A percentile compares a stretch with the other conserved stretches of the same genome.
Conservation (phyloP, 2,888 invertebrate species). For the Drosophila sordidula region DNA sequence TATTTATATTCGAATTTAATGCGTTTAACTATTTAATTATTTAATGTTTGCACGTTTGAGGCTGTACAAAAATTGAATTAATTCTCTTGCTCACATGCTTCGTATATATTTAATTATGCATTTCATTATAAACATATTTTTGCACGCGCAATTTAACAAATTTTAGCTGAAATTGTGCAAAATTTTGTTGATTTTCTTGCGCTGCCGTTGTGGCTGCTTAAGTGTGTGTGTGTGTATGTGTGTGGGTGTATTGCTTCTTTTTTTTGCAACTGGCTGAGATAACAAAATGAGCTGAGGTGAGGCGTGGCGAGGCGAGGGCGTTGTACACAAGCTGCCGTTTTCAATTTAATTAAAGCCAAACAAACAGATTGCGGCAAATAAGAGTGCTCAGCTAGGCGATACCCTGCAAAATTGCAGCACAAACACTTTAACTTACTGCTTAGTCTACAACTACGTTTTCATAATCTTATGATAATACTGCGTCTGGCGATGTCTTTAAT, state of each 20-base stretch:
- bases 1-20: slow-evolving; percentile 42
- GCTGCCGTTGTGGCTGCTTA: slow-evolving; percentile 3
- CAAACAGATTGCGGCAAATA: not conserved
- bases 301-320: slow-evolving; percentile 34
- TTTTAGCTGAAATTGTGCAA: slow-evolving; percentile 32
- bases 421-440: too few relatives aligned
- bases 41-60: slow-evolving; percentile 32
- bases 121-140: slow-evolving; percentile 38
- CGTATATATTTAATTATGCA: slow-evolving; percentile 42
- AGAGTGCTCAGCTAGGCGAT: not conserved
- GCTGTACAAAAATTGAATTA: slow-evolving; percentile 36
- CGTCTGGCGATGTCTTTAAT: too few relatives aligned
- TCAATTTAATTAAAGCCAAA: slow-evolving; percentile 42
- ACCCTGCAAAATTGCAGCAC: not conserved
- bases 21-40: slow-evolving; percentile 39
- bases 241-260: slow-evolving; percentile 13
- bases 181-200: slow-evolving; percentile 27
- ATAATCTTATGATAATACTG: too few relatives aligned
- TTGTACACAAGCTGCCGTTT: slow-evolving; percentile 35
- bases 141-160: slow-evolving; percentile 61
- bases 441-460: too few relatives aligned
- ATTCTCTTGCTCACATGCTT: slow-evolving; percentile 31
- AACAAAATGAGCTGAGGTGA: slow-evolving; percentile 12
- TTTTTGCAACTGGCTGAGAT: slow-evolving; percentile 29
- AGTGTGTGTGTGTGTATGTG: not conserved